Base-by-base conservation (phyloP, 2,113 vertebrate species). In the Tetrax tetrax region DNA sequence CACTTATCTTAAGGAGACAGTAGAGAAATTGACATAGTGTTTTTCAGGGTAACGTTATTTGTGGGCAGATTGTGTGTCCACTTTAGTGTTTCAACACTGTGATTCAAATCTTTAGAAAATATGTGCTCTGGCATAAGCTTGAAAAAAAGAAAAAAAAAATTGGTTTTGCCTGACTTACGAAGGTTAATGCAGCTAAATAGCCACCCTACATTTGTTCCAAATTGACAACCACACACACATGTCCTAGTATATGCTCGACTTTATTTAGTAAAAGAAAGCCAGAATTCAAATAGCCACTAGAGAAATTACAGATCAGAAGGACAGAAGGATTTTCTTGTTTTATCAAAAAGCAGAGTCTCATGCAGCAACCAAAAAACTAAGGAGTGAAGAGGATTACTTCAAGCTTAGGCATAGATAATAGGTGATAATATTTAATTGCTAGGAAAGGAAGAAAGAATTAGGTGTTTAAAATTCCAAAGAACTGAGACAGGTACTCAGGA, bases 401-500 rank as follows among this genome's bases (percentile, higher is more conserved):
- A 78, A 66, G 37, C 43, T 83, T 71, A 78, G 24, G 61, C 43
- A 90, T 56, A 94, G 90, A 95, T 93, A 97, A 90, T 77, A 90
- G 19, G 9, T 86, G 88, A 94, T 96, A 94, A 95, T 91, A 85
- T 90, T 93, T 96, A 95, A 95, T 95, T 93, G 71, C 80, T 70
- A 90, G n/a, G 54, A 90, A 92, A 80, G 22, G 71, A 91, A 83
- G 37, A 83, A 93, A 80, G 33, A 69, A 83, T 57, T 83, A 83
- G 9, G n/a, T 74, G 85, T 87, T 72, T 83, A 66, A 81, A 63
- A 86, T 74, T 68, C 69, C 17, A 74, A 65, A 83, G 31, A 88
- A 74, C 41, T 76, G 59, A 93, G 41, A 82, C 59, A 86, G 22
- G 48, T 75, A 93, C 69, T 95, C 85, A 78, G 22, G 54, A 92